phyloP scores from a whole-genome alignment of 2,113 vertebrate species.

The Sapajus apella region DNA sequence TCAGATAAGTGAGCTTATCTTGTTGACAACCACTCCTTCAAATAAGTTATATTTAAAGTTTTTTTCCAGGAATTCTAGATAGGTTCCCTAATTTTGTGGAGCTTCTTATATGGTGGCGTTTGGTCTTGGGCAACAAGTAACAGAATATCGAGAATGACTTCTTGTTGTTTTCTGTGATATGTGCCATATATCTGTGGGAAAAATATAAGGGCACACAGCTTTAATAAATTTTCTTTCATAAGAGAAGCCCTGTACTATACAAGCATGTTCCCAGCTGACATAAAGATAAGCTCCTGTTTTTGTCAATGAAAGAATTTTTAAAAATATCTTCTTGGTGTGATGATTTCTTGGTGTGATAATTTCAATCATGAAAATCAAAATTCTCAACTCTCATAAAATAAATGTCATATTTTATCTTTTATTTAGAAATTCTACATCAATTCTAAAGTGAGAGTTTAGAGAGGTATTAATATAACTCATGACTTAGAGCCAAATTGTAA shows the following conservation, averaged over 20 bases:
- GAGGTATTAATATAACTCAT: background rate
- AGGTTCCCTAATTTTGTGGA: constrained; percentile 20
- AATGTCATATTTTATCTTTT: background rate
- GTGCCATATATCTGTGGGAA: constrained; percentile 21
- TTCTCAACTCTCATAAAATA: background rate
- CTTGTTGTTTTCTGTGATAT: constrained; percentile 18
- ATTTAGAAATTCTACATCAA: background rate
- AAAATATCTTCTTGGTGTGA: background rate
- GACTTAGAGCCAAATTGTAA: background rate
- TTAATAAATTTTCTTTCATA: constrained; percentile 57
- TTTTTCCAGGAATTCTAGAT: constrained; percentile 21
- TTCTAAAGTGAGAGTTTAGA: background rate
- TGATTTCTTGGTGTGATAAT: background rate
- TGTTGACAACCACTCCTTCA: background rate
- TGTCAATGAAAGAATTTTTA: background rate
- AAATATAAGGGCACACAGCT: constrained; percentile 28
- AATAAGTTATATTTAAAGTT: constrained; percentile 19
- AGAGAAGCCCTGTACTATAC: background rate
- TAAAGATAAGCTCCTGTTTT: background rate
- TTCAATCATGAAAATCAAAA: constrained; percentile 4
- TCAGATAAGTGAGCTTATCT: background rate
- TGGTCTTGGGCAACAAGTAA: background rate
- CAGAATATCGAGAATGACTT: constrained; percentile 31
- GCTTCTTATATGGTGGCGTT: background rate
- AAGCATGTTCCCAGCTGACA: background rate